Percentiles rank a stretch among this genome's conserved stretches.
These are phyloP conservation scores for Clarias platycephalus DNA, from an alignment of 2,797 vertebrate genomes.

Conservation along the genomic window DNA sequence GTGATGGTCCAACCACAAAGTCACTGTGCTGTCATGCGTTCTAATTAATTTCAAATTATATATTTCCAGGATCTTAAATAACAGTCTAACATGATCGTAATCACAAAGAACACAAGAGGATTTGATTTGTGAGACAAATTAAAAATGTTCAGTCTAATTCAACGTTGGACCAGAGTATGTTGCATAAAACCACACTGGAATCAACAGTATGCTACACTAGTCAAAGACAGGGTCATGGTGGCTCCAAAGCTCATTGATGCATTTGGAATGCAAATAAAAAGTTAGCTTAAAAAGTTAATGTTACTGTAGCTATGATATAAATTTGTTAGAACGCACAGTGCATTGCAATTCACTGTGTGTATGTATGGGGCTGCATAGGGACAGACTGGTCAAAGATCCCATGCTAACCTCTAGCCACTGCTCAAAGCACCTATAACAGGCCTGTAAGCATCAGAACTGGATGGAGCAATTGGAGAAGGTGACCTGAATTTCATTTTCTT, in stretches of 20 bases:
- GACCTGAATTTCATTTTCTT: not conserved
- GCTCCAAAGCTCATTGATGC: not conserved
- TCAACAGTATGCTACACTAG: no score
- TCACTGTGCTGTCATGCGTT: no score
- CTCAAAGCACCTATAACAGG: not conserved
- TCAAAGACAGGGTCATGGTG: not conserved
- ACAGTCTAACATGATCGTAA: not conserved
- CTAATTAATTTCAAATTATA: not conserved
- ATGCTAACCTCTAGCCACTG: not conserved
- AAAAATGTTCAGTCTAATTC: not conserved
- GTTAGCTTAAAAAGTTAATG: not conserved
- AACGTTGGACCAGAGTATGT: not conserved
- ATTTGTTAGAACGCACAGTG: not conserved
- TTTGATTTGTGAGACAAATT: not conserved
- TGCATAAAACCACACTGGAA: no score
- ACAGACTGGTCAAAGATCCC: not conserved
- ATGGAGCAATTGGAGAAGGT: not conserved
- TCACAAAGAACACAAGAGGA: not conserved
- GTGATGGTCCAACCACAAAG: no score
- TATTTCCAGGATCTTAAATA: not conserved
- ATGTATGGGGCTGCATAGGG: not conserved
- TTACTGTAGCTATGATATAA: not conserved
- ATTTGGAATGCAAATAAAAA: not conserved
- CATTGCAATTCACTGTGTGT: not conserved
- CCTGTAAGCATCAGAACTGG: not conserved